Base-by-base conservation (phyloP, 2,888 invertebrate species). In the Melinopterus prodromus region DNA sequence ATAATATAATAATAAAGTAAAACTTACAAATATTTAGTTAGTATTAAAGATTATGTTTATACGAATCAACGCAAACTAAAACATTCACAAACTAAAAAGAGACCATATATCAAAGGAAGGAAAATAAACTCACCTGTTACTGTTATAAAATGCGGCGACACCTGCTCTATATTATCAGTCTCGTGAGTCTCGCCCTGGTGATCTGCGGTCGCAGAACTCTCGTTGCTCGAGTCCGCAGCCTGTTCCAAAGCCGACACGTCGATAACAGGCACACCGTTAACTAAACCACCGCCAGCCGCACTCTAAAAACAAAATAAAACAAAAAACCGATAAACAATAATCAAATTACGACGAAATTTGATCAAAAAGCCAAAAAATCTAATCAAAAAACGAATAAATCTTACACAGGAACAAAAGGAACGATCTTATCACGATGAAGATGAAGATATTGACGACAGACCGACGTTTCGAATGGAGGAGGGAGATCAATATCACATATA, bases 101-200 rank as follows among this genome's bases (percentile, higher is more conserved):
- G 12, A 53, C 7, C 7, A 77, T 71, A 72, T 36, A 78, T 72
- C 69, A 69, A 82, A 38, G 77, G n/a, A n/a, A n/a, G n/a, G n/a
- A 78, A 72, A 71, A 72, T 53, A 26, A 81, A 88, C 90, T 89
- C 88, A 94, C 94, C 94, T 86, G 94, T 93, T 38, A 95, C 95
- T 69, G 94, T 93, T 84, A 95, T 95, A 88, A 93, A 95, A 82
- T 93, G 92, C 69, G 92, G 92, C 14, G 92, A 89, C 70, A 86
- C 85, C 79, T 89, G 88, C 35, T 90, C 89, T 70, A 91, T 89
- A n/a, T 91, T 90, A 81, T 91, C 91, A 78, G 90, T 88, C 85
- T 91, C 91, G 84, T 91, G 90, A 80, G 89, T 88, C 71, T 91
- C 90, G 69, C 89, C 86, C 82, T 90, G 91, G 81, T 91, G 90